These are phyloP conservation scores for Kradibia gibbosae DNA, from an alignment of 1,140 invertebrate species.

Conservation along the genomic window DNA sequence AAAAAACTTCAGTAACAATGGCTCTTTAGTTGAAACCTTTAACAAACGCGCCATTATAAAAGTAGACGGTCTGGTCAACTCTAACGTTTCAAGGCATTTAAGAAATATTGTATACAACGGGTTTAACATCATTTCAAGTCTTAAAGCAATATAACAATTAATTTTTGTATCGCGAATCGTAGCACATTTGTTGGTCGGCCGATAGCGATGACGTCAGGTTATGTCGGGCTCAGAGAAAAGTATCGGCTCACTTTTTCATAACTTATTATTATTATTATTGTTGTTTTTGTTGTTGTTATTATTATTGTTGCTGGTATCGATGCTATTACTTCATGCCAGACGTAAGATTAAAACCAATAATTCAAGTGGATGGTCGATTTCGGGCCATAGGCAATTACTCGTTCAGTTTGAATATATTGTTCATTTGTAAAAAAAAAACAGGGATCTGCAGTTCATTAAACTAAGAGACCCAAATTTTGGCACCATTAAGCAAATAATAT, in stretches of 20 bases:
- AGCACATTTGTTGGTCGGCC: constrained; percentile 36
- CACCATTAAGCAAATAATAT: no score
- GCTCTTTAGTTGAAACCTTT: not conserved
- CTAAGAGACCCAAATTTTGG: no score
- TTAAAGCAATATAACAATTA: constrained; percentile 41
- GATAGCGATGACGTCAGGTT: constrained; percentile 47
- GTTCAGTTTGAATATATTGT: no score
- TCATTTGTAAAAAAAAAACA: no score
- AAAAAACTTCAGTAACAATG: not conserved
- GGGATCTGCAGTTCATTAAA: no score
- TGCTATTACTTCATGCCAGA: not conserved
- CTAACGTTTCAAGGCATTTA: not conserved
- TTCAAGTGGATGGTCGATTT: no score
- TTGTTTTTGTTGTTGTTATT: not conserved
- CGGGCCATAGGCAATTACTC: no score
- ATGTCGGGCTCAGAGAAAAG: not conserved
- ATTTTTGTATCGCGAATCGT: constrained; percentile 49
- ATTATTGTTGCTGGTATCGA: not conserved
- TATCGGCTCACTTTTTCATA: not conserved
- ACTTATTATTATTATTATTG: not conserved
- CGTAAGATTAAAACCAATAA: no score
- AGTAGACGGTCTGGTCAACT: not conserved
- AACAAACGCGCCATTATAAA: not conserved
- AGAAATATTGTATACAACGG: not conserved
- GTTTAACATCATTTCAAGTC: not conserved